Evolutionary conservation across 2,113 vertebrate species (phyloP).

Genomic region (Aptenodytes patagonicus): DNA sequence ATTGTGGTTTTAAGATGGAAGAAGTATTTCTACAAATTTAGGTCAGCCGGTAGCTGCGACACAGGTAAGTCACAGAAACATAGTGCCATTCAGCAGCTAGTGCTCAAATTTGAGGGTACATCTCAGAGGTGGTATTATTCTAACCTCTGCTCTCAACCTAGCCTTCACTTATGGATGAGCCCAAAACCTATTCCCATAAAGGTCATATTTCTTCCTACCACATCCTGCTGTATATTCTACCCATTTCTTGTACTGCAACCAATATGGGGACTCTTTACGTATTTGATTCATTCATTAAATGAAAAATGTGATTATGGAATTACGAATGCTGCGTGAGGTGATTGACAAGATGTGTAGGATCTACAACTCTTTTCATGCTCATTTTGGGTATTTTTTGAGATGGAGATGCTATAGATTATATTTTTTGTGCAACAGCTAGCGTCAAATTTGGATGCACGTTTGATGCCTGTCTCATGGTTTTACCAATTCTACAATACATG

Average conservation of each 20-base stretch:
- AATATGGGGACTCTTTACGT: not conserved
- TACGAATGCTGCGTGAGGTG: not conserved
- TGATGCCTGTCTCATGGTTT: not conserved
- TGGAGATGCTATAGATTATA: not conserved
- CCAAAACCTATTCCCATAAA: not conserved
- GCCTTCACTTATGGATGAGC: not conserved
- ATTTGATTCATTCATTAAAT: not conserved
- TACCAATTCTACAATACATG: not conserved
- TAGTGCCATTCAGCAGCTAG: not conserved
- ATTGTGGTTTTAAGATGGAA: not conserved
- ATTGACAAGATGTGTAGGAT: not conserved
- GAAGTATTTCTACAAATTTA: not conserved
- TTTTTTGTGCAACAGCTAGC: not conserved
- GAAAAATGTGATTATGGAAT: not conserved
- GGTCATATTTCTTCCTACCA: not conserved
- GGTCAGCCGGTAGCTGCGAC: not conserved
- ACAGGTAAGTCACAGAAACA: not conserved
- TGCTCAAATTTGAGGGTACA: not conserved
- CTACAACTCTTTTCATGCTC: not conserved
- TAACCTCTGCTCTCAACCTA: not conserved
- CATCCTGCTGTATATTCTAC: not conserved
- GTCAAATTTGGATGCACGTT: not conserved
- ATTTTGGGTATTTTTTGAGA: not conserved
- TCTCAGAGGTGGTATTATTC: not conserved
- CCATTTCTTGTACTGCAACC: not conserved